Evolutionary conservation across 2,113 vertebrate genomes (phyloP), one percentile per base, ranked within the genome.

Genomic region (Phrynosoma platyrhinos): DNA sequence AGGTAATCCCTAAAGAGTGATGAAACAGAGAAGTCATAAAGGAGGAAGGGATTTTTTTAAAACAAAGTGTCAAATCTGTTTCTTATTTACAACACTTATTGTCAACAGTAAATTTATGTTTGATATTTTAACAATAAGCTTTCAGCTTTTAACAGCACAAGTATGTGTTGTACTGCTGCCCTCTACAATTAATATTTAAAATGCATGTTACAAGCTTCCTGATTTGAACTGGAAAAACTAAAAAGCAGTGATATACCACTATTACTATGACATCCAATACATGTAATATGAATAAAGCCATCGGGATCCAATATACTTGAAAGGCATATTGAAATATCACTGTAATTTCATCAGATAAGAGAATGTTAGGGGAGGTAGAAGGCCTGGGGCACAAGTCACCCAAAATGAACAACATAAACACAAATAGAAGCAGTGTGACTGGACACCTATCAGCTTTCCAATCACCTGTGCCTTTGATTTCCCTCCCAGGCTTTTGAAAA

Each of bases 171-270:
- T 71, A 74, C 25, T 42, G n/a, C 16, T 62, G 2, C 23, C 25
- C 52, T 81, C 30, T 16, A n/a, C 53, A 72, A 81, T 47, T 23
- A 7, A 81, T 74, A 81, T 87, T 81, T 81, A 55, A 74, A 72
- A 62, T 42, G 68, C 18, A 42, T n/a, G 58, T 81, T 81, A n/a
- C 53, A 30, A 4, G 10, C 9, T n/a, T 72, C 21, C 62, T 64
- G n/a, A 20, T 42, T 80, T 69, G 27, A 72, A 40, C 21, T 69
- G 64, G 77, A 4, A 62, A 77, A 81, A 72, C 9, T 25, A 9
- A 55, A 4, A 47, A n/a, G 25, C 55, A 86, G 42, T 0, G 5
- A 71, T 62, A 79, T 84, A 23, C 3, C 6, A 5, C 30, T 55
- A 8, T 74, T 42, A 5, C 25, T 72, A 8, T 58, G 32, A 6